These are phyloP conservation scores for Mungos mungo DNA, from an alignment of 2,113 vertebrate species.

Conservation along the genomic window DNA sequence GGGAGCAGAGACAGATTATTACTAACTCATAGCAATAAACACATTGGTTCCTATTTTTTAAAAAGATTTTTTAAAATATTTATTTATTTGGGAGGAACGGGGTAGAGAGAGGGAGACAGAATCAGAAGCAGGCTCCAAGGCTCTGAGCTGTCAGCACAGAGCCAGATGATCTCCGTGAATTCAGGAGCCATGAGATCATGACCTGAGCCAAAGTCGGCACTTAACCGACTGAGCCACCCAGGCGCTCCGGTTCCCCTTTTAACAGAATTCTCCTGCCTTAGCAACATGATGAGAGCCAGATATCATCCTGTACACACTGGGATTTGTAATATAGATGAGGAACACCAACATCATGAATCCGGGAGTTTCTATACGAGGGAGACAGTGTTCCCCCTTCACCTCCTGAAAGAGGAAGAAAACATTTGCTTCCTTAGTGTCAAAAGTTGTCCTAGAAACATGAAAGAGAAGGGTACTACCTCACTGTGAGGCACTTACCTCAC, in stretches of 20 bases:
- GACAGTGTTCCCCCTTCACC: neutral
- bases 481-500: neutral
- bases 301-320: neutral
- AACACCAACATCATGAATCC: neutral
- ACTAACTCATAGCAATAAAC: neutral
- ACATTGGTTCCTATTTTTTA: neutral
- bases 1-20: neutral
- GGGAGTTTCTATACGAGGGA: neutral
- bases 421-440: neutral
- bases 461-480: neutral
- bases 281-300: neutral
- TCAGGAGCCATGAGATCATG: no score
- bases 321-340: neutral
- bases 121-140: no score
- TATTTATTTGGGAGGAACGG: no score
- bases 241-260: neutral
- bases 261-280: neutral
- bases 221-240: no score
- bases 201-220: no score
- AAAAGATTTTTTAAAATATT: no score
- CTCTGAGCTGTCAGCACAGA: no score
- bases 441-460: neutral
- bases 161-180: no score
- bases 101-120: no score
- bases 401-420: neutral